Evolutionary conservation across 2,797 vertebrate genomes (phyloP).

Genomic region (Danio jaintianensis): DNA sequence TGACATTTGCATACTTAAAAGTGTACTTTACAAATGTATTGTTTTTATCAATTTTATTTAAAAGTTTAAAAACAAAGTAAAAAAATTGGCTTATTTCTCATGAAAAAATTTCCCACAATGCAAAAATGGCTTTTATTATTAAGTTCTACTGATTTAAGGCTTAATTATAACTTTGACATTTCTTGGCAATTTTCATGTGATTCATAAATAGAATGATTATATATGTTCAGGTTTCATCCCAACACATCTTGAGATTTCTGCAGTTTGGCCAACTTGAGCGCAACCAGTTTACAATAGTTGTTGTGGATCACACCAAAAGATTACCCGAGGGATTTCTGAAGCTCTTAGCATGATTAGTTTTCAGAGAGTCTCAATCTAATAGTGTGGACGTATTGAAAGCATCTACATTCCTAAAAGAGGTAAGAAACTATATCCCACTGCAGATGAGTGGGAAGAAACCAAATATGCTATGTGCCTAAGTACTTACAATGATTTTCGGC

Average conservation of each 20-base stretch:
- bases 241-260: not conserved
- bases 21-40: not conserved
- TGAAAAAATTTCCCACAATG: not conserved
- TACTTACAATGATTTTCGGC: constrained; percentile 91
- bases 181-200: not conserved
- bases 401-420: constrained; percentile 1
- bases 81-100: not conserved
- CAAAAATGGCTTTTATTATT: not conserved
- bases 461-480: not conserved
- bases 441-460: not conserved
- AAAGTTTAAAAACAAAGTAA: not conserved
- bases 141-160: not conserved
- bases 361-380: constrained; percentile 7
- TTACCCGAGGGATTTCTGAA: constrained; percentile 9
- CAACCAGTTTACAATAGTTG: constrained; percentile 6
- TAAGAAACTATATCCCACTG: constrained; percentile 23
- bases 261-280: constrained; percentile 9
- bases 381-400: not conserved
- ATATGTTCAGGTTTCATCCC: not conserved
- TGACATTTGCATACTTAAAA: not conserved
- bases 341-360: constrained; percentile 31
- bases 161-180: not conserved
- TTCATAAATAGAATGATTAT: not conserved
- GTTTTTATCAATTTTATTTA: not conserved
- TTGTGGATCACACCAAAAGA: not conserved